Evolutionary conservation across 1,140 invertebrate species (phyloP), one percentile per base, ranked within the genome.

Genomic region (Acromyrmex charruanus): DNA sequence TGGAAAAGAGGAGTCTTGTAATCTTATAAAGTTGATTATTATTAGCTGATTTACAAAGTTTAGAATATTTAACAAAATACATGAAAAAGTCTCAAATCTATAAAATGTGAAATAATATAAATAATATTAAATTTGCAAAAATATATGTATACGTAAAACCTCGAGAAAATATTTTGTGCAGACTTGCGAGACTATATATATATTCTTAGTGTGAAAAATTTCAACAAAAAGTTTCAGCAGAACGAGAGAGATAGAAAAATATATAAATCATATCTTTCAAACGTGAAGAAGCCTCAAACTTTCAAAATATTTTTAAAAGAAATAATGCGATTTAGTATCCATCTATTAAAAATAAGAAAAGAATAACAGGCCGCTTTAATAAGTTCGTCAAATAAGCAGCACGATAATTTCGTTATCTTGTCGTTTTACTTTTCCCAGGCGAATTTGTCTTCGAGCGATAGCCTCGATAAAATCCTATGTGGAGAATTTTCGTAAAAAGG

Each of bases 361-460:
- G 21, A n/a, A 55, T n/a, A 18, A 74, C 3, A 44, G 1, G 9
- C 2, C 12, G 18, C 12, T 39, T 3, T 74, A 74, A 82, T 51
- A 58, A 28, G 14, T 49, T 58, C n/a, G 3, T 25, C 69, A 84
- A 49, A 84, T 61, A 75, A 63, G n/a, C 69, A 51, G 55, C 18
- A 14, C 55, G 28, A 2, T 28, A 84, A 84, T 49, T 84, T 74
- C 35, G 53, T 58, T 71, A 71, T 55, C 16, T 53, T 25, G 18
- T 6, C 16, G 16, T 21, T 74, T 71, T 61, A 74, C 44, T 75
- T 74, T 74, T 25, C 55, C 25, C 31, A 39, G 10, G 14, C 25
- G 59, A 75, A 84, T 84, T 82, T 84, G 55, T 84, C 80, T 63
- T 28, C 25, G 25, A 12, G 18, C 39, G 53, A 39, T 31, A 69